phyloP scores from a whole-genome alignment of 2,113 vertebrate species.

The Hippocampus guttulatus region DNA sequence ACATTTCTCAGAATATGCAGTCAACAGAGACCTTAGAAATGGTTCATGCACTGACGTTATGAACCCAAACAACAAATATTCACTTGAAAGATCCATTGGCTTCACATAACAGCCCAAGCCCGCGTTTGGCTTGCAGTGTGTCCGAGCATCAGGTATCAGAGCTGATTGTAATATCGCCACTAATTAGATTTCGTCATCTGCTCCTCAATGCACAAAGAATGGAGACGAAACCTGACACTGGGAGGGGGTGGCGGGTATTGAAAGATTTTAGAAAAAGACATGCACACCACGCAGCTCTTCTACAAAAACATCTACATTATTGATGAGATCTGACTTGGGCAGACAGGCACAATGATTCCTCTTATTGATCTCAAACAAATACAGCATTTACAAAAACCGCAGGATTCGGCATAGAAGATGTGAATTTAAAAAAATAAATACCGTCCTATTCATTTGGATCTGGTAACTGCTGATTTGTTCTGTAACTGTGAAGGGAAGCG shows the following conservation, averaged over 20 bases:
- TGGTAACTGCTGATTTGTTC: no score
- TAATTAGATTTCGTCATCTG: constrained; percentile 73
- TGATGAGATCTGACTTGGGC: constrained; percentile 58
- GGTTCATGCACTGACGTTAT: background rate
- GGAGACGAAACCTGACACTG: constrained; percentile 66
- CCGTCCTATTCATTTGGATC: no score
- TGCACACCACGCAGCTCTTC: constrained; percentile 51
- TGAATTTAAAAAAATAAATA: background rate
- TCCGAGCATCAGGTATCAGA: constrained; percentile 64
- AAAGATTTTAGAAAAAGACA: constrained; percentile 37
- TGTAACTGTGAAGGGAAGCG: no score
- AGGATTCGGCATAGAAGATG: constrained; percentile 8
- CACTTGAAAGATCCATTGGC: constrained; percentile 41
- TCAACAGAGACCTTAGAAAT: constrained; percentile 10
- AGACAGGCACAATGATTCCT: constrained; percentile 38
- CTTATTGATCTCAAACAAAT: constrained; percentile 12
- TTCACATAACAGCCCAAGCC: constrained; percentile 44
- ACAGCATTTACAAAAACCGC: background rate
- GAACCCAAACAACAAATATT: constrained; percentile 8
- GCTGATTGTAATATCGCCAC: constrained; percentile 70
- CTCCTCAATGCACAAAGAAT: constrained; percentile 56
- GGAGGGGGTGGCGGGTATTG: constrained; percentile 26
- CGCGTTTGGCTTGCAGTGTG: constrained; percentile 53
- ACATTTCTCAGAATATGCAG: background rate
- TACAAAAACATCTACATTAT: constrained; percentile 74